A percentile compares a stretch with the other conserved stretches of the same genome.
Evolutionary conservation across 1,140 invertebrate genomes (phyloP).

Genomic region (Trichomalopsis sarcophagae): DNA sequence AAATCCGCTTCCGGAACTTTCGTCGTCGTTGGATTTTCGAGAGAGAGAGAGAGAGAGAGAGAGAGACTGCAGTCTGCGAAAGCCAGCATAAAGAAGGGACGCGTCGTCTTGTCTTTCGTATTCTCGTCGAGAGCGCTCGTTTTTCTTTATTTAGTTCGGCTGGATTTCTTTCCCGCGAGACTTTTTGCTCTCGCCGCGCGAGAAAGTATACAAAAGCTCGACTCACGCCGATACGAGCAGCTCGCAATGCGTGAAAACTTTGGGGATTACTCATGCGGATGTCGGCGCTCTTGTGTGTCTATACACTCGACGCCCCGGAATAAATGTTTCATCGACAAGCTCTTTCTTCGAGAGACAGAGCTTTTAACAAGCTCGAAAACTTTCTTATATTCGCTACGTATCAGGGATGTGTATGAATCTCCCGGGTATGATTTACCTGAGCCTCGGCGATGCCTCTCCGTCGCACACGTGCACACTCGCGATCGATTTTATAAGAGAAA

Average conservation of each 20-base stretch:
- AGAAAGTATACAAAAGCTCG: conserved; percentile 26
- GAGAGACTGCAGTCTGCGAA: too few relatives aligned
- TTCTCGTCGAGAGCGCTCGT: not conserved
- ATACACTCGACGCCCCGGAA: not conserved
- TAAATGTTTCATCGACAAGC: conserved; percentile 33
- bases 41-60: too few relatives aligned
- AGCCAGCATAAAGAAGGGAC: not conserved
- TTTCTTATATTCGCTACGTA: not conserved
- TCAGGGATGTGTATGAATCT: not conserved
- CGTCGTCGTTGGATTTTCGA: not conserved
- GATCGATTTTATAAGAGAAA: not conserved
- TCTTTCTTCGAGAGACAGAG: not conserved
- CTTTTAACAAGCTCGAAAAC: not conserved
- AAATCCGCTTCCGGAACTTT: conserved; percentile 44
- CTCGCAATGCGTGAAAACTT: conserved; percentile 39
- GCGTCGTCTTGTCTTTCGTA: conserved; percentile 11
- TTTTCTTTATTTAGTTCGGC: conserved; percentile 30
- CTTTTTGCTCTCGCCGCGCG: not conserved
- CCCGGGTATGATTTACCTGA: conserved; percentile 17
- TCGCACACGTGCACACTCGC: too few relatives aligned
- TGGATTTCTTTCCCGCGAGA: not conserved
- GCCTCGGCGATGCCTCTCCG: too few relatives aligned
- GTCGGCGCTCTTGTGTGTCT: not conserved
- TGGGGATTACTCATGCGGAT: conserved; percentile 46
- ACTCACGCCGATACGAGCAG: not conserved